phyloP scores from a whole-genome alignment of 1,140 invertebrate species.

The Meloidogyne hapla region DNA sequence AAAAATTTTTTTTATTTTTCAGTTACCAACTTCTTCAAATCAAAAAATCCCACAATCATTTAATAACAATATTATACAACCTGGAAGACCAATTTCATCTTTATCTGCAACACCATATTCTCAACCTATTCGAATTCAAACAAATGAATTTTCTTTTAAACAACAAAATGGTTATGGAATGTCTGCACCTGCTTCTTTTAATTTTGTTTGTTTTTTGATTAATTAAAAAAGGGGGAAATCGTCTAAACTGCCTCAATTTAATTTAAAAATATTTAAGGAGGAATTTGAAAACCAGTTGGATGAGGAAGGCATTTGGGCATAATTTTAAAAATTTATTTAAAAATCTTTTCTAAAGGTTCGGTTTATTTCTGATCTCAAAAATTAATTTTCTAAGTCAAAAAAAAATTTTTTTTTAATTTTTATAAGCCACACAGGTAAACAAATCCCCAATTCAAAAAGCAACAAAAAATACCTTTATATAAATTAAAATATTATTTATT shows the following conservation, averaged over 20 bases:
- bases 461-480: too few relatives aligned
- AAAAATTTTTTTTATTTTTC: too few relatives aligned
- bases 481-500: neutral
- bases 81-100: neutral
- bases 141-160: neutral
- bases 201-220: slow-evolving; percentile 1
- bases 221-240: slow-evolving; percentile 11
- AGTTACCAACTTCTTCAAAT: too few relatives aligned
- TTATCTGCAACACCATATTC: neutral
- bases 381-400: neutral
- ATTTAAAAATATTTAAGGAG: neutral
- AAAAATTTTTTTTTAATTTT: too few relatives aligned
- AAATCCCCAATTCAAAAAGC: too few relatives aligned
- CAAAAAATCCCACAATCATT: too few relatives aligned
- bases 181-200: slow-evolving; percentile 34
- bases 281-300: slow-evolving; percentile 18
- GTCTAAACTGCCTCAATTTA: too few relatives aligned
- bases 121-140: slow-evolving; percentile 17
- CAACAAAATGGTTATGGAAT: neutral
- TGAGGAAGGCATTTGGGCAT: slow-evolving; percentile 53
- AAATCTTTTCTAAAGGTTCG: neutral
- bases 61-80: neutral
- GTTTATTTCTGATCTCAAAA: neutral
- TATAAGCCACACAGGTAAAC: too few relatives aligned
- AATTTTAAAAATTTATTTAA: slow-evolving; percentile 7